Evolutionary conservation across 2,888 invertebrate species (phyloP).

Genomic region (Actias luna): DNA sequence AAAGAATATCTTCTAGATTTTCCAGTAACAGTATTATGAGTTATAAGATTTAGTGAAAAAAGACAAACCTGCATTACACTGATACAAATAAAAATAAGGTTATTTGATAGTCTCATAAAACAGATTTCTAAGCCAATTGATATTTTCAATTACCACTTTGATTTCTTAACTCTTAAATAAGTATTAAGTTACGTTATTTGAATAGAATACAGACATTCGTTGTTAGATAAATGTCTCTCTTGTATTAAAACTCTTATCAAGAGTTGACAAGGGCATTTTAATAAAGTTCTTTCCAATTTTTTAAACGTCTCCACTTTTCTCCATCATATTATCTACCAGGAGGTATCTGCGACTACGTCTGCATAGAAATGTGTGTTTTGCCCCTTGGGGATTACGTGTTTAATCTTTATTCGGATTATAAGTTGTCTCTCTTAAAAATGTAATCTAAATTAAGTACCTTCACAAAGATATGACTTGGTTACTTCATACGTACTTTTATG

Average conservation of each 20-base stretch:
- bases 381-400: neutral
- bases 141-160: neutral
- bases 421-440: neutral
- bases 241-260: neutral
- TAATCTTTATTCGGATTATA: neutral
- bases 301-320: neutral
- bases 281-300: neutral
- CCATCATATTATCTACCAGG: neutral
- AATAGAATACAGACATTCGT: neutral
- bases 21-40: too few species aligned
- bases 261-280: neutral
- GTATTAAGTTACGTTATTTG: neutral
- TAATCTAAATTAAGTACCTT: neutral
- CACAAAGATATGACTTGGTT: neutral
- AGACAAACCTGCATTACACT: neutral
- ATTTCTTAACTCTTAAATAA: neutral
- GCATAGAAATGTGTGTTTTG: neutral
- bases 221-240: neutral
- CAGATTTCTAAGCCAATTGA: neutral
- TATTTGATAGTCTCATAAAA: neutral
- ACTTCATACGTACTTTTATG: neutral
- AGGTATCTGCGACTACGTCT: neutral
- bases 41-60: neutral
- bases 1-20: too few species aligned
- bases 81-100: neutral